phyloP scores from a whole-genome alignment of 2,113 vertebrate genomes.

The Crotophaga sulcirostris region DNA sequence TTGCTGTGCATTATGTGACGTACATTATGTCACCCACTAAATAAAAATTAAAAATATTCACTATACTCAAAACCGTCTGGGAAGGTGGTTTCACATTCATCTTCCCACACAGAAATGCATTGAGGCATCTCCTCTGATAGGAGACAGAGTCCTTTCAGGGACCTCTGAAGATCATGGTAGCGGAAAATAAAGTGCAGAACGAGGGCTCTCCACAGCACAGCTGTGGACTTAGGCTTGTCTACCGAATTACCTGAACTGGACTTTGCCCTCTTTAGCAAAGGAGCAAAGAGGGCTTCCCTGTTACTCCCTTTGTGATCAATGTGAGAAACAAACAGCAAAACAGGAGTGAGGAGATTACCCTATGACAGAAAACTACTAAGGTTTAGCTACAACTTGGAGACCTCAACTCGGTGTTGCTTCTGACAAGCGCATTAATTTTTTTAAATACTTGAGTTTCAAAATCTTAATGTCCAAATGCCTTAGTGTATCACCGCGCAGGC shows the following conservation, averaged over 20 bases:
- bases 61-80: neutral
- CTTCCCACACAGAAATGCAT: neutral
- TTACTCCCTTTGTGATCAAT: neutral
- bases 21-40: neutral
- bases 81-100: neutral
- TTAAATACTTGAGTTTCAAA: neutral
- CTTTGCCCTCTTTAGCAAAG: neutral
- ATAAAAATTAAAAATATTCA: neutral
- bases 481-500: accelerated
- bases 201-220: accelerated
- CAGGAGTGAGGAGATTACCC: neutral
- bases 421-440: neutral
- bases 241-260: neutral
- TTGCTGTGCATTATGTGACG: accelerated
- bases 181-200: neutral
- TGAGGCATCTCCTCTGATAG: neutral
- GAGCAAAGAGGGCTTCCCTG: neutral
- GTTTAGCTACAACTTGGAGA: neutral
- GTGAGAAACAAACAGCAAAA: neutral
- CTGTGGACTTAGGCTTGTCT: neutral
- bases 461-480: neutral
- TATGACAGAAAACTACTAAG: neutral
- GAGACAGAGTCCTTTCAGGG: neutral
- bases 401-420: neutral
- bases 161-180: neutral